Conservation (phyloP, 2,113 vertebrate species). For the Rhinolophus ferrumequinum region DNA sequence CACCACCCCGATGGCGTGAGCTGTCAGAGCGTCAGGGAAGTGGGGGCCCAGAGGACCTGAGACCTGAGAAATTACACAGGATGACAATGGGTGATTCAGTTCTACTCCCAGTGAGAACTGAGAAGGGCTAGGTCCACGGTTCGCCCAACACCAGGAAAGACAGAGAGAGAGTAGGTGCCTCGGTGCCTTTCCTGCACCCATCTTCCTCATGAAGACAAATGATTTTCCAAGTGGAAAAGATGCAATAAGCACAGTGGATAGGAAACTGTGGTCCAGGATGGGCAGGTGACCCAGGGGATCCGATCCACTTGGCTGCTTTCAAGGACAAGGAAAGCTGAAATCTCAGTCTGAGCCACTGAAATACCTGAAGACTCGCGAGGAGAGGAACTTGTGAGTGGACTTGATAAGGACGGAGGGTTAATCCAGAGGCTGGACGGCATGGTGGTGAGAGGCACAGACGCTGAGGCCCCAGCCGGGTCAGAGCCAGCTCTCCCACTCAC, state of each 20-base stretch:
- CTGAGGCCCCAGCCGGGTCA: background rate
- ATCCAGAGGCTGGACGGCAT: background rate
- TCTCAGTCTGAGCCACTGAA: background rate
- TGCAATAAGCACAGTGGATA: background rate
- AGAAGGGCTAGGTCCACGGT: background rate
- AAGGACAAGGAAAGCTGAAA: background rate
- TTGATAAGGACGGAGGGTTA: background rate
- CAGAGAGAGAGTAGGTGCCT: background rate
- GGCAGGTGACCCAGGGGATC: too few species aligned
- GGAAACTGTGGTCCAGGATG: background rate
- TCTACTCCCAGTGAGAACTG: background rate
- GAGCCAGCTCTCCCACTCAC: rapidly evolving
- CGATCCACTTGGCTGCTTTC: rapidly evolving
- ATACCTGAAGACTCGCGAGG: too few species aligned
- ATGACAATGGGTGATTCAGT: background rate
- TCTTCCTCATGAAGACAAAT: background rate
- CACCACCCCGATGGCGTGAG: background rate
- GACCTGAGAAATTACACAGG: background rate
- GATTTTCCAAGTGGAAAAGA: background rate
- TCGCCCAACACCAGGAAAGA: background rate
- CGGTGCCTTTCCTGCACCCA: background rate
- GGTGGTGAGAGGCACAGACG: too few species aligned
- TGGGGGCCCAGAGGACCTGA: background rate
- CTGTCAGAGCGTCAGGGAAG: background rate
- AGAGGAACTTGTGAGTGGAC: background rate